Percentiles rank a stretch among this genome's conserved stretches.
phyloP scores from a whole-genome alignment of 2,797 vertebrate genomes.

The Macrochelys suwanniensis region DNA sequence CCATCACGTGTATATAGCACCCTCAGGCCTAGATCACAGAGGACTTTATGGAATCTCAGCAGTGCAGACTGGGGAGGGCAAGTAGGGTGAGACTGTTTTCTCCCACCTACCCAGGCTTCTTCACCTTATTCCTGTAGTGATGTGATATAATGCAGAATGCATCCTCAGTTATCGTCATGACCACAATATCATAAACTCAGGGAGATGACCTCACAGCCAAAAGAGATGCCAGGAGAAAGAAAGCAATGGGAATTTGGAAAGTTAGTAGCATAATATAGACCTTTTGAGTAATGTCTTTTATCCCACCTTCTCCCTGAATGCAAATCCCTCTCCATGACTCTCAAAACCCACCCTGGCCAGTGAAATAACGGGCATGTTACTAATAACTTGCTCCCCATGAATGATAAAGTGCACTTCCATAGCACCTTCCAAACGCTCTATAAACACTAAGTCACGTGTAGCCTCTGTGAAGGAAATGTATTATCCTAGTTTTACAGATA shows the following conservation, averaged over 20 bases:
- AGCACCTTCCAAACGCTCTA: neutral
- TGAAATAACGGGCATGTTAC: neutral
- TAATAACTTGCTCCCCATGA: neutral
- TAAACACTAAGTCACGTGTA: neutral
- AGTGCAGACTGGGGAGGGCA: neutral
- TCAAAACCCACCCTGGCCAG: neutral
- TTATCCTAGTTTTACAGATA: neutral
- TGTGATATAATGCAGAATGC: neutral
- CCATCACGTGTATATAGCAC: neutral
- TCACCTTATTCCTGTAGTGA: neutral
- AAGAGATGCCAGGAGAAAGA: neutral
- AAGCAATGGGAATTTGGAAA: neutral
- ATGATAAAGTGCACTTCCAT: neutral
- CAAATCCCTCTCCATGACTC: neutral
- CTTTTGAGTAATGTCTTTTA: neutral
- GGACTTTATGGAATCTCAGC: neutral
- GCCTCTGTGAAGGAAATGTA: neutral
- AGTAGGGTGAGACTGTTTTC: neutral
- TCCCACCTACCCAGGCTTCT: neutral
- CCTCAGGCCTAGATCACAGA: neutral
- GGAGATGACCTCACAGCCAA: neutral
- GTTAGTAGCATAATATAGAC: neutral
- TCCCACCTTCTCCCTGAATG: neutral
- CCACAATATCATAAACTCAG: neutral
- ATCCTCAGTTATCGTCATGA: neutral